A percentile compares a stretch with the other conserved stretches of the same genome.
Evolutionary conservation across 2,888 invertebrate genomes (phyloP).

Genomic region (Apodemia mormo): DNA sequence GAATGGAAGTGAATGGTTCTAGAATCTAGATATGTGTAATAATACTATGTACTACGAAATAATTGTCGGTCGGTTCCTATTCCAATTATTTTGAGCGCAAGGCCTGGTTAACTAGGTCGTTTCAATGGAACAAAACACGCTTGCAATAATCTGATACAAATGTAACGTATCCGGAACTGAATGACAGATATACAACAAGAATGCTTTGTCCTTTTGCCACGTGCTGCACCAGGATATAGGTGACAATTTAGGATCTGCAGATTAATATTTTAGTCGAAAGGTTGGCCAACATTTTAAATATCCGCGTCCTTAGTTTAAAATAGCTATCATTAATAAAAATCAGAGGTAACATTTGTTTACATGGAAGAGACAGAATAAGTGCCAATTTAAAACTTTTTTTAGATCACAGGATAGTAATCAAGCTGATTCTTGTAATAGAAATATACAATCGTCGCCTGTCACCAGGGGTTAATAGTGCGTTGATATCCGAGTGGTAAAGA

Average conservation of each 20-base stretch:
- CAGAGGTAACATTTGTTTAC: too few relatives aligned
- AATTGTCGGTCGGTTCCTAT: slow-evolving; percentile 22
- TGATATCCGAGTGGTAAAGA: too few relatives aligned
- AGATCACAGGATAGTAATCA: too few relatives aligned
- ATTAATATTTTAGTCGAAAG: background rate
- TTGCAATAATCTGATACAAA: slow-evolving; percentile 9
- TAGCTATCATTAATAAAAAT: background rate
- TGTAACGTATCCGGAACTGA: slow-evolving; percentile 5
- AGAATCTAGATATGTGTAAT: slow-evolving; percentile 2
- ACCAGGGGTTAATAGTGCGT: too few relatives aligned
- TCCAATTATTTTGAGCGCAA: slow-evolving; percentile 27
- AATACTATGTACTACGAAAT: background rate
- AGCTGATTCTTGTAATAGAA: too few relatives aligned
- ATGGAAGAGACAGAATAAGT: too few relatives aligned
- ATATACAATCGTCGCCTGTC: too few relatives aligned
- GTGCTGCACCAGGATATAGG: slow-evolving; percentile 9
- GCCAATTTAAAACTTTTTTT: too few relatives aligned
- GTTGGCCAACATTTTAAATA: background rate
- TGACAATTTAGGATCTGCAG: background rate
- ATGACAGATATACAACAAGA: slow-evolving; percentile 17
- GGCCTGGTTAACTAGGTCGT: slow-evolving; percentile 24
- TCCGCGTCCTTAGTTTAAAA: background rate
- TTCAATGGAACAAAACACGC: slow-evolving; percentile 12
- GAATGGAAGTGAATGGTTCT: slow-evolving; percentile 19
- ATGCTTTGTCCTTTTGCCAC: slow-evolving; percentile 6